These are phyloP conservation scores for Drosophila carrolli DNA, from an alignment of 1,140 invertebrate genomes.

Conservation along the genomic window DNA sequence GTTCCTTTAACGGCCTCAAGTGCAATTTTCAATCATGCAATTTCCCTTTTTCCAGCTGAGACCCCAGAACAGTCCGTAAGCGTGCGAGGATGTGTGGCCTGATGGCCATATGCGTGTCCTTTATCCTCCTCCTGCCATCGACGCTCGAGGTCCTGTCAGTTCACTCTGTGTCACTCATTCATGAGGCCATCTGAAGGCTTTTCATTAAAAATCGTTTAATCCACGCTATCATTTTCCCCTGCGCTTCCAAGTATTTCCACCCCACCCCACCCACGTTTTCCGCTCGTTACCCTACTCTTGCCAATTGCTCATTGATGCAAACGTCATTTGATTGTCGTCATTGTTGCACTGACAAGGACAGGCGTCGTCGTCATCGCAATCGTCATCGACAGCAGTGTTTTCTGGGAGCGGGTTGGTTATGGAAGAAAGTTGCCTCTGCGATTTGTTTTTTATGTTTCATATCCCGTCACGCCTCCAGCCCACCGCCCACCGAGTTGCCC, in stretches of 20 bases:
- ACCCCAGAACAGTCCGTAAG: constrained; percentile 7
- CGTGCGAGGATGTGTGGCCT: constrained; percentile 4
- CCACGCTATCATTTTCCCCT: constrained; percentile 75
- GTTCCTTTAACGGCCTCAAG: constrained; percentile 43
- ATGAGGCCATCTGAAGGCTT: constrained; percentile 72
- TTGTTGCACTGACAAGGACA: constrained; percentile 74
- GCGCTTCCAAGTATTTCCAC: constrained; percentile 14
- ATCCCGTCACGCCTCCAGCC: constrained; percentile 38
- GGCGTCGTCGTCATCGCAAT: constrained; percentile 41
- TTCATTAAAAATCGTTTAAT: constrained; percentile 84
- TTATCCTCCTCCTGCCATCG: constrained; percentile 15
- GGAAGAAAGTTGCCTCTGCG: constrained; percentile 76
- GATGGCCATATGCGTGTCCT: constrained; percentile 17
- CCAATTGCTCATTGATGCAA: constrained; percentile 82
- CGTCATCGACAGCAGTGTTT: constrained; percentile 15
- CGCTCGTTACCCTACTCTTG: constrained; percentile 57
- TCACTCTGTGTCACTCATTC: constrained; percentile 51
- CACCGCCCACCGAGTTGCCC: too few relatives aligned
- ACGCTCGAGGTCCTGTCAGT: constrained; percentile 31
- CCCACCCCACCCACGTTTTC: not conserved
- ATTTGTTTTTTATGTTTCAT: constrained; percentile 78
- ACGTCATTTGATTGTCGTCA: constrained; percentile 84
- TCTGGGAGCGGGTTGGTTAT: constrained; percentile 16
- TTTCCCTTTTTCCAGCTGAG: constrained; percentile 70
- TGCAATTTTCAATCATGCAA: constrained; percentile 83